Evolutionary conservation across 1,140 invertebrate species (phyloP).

Genomic region (Meloidogyne hapla): DNA sequence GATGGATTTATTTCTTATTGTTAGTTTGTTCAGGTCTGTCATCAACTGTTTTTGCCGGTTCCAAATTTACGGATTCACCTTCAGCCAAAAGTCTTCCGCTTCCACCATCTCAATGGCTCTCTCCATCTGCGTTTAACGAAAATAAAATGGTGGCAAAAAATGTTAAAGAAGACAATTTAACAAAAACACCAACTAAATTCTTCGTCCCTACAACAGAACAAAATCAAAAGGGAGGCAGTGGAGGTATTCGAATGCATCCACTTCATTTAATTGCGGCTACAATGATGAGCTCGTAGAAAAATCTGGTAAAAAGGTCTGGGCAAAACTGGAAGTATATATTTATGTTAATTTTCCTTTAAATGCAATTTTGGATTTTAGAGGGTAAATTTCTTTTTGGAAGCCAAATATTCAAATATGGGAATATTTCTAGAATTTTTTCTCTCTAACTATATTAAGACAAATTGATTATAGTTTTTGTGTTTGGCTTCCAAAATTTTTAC

Average conservation of each 20-base stretch:
- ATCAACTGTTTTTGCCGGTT: constrained; percentile 35
- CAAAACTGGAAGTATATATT: too few species aligned
- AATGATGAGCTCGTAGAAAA: constrained; percentile 9
- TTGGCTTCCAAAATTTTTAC: neutral
- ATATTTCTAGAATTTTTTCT: too few species aligned
- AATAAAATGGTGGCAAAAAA: neutral
- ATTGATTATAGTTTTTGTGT: too few species aligned
- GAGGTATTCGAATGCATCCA: constrained; percentile 34
- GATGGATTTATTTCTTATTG: too few species aligned
- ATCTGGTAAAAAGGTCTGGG: too few species aligned
- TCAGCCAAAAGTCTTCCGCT: constrained; percentile 38
- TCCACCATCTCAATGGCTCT: constrained; percentile 36
- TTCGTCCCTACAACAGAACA: constrained; percentile 2
- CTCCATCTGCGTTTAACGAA: neutral
- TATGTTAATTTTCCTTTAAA: neutral
- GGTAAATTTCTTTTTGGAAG: too few species aligned
- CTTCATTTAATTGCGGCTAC: constrained; percentile 32
- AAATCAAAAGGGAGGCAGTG: neutral
- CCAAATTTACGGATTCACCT: constrained; percentile 37
- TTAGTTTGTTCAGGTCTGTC: constrained; percentile 5
- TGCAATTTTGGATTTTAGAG: neutral
- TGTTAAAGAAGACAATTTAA: neutral
- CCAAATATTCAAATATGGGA: too few species aligned
- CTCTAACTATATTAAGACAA: too few species aligned
- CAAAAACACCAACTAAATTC: neutral